Evolutionary conservation across 35 echinoderm and acorn worm species (phyloP).

Genomic region (Lytechinus pictus): DNA sequence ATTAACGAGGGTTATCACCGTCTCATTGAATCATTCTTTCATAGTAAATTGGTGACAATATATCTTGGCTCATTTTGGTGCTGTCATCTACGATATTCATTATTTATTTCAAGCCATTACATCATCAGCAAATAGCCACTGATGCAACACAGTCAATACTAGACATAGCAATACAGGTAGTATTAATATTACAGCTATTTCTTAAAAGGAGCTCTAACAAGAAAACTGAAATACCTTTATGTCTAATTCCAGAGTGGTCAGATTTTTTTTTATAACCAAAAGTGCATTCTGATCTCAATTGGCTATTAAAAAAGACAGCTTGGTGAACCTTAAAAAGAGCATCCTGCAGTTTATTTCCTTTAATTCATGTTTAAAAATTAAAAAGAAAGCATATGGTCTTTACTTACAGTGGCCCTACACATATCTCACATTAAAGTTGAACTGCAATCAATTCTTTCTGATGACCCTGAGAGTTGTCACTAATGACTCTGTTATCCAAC

Average conservation of each 20-base stretch:
- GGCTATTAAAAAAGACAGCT: not conserved
- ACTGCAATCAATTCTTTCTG: not conserved
- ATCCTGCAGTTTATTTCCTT: not conserved
- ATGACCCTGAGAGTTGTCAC: not conserved
- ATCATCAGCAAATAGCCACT: not conserved
- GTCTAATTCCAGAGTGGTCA: too few species aligned
- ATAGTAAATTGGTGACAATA: not conserved
- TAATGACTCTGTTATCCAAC: not conserved
- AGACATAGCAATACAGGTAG: not conserved
- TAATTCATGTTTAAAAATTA: not conserved
- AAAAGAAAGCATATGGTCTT: not conserved
- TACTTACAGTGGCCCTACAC: not conserved
- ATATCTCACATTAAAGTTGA: not conserved
- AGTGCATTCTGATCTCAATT: too few species aligned
- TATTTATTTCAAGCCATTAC: not conserved
- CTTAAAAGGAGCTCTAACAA: too few species aligned
- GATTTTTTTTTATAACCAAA: too few species aligned
- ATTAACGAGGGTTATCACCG: slow-evolving; percentile 25
- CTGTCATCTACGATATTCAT: not conserved
- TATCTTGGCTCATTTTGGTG: not conserved
- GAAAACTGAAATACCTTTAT: too few species aligned
- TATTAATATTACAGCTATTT: not conserved
- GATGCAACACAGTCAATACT: not conserved
- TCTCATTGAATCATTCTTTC: slow-evolving; percentile 34
- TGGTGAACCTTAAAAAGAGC: not conserved